These are phyloP conservation scores for Tetheella fluctuosa DNA, from an alignment of 2,888 invertebrate genomes.

Conservation along the genomic window DNA sequence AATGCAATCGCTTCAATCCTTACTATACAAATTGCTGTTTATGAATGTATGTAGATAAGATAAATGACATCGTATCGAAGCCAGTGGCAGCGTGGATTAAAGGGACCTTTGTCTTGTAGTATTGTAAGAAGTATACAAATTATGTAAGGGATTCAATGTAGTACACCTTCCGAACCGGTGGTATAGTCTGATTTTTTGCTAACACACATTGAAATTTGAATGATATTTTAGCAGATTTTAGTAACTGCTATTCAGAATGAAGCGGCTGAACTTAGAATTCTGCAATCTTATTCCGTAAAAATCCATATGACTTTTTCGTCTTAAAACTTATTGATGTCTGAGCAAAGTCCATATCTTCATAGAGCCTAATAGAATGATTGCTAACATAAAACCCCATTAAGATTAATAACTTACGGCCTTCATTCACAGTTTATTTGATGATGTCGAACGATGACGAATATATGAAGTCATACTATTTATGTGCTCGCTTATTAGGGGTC, in stretches of 20 bases:
- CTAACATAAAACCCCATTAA: background rate
- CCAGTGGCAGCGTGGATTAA: background rate
- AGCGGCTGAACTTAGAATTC: too few relatives aligned
- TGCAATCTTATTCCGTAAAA: too few relatives aligned
- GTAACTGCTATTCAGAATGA: too few relatives aligned
- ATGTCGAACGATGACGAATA: conserved; percentile 18
- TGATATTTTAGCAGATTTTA: too few relatives aligned
- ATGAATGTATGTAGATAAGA: conserved; percentile 6
- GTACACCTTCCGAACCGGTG: too few relatives aligned
- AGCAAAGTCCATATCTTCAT: background rate
- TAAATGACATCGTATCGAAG: background rate
- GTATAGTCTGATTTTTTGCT: too few relatives aligned
- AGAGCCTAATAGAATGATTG: background rate
- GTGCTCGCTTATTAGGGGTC: background rate
- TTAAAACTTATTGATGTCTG: background rate
- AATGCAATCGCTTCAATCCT: background rate
- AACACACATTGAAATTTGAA: too few relatives aligned
- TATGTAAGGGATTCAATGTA: too few relatives aligned
- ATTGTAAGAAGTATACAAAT: too few relatives aligned
- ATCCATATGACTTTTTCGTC: too few relatives aligned
- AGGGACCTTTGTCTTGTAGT: background rate
- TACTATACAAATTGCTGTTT: background rate
- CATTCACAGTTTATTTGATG: conserved; percentile 9
- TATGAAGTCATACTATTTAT: conserved; percentile 13
- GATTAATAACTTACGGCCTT: conserved; percentile 9